Percentiles rank a stretch among this genome's conserved stretches.
These are phyloP conservation scores for Parnassius smintheus DNA, from an alignment of 2,888 invertebrate genomes.

Conservation along the genomic window DNA sequence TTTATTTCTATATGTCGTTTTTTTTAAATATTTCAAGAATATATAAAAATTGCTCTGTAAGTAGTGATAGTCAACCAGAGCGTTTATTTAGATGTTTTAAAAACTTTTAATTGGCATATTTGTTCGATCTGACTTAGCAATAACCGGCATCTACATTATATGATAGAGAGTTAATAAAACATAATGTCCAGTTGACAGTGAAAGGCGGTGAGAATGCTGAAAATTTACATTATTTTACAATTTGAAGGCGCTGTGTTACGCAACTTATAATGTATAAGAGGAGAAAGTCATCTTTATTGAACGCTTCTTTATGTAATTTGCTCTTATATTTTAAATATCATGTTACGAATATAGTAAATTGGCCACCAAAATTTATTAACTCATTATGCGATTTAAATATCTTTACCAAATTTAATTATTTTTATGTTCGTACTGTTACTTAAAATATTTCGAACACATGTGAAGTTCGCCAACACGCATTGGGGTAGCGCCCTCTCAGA, in stretches of 20 bases:
- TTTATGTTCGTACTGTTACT: too few species aligned
- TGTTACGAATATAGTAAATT: background rate
- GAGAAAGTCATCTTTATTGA: constrained; percentile 15
- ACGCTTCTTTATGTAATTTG: constrained; percentile 17
- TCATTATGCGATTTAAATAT: background rate
- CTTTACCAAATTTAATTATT: constrained; percentile 1
- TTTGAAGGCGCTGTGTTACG: constrained; percentile 13
- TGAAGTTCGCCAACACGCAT: too few species aligned
- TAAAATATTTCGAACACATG: too few species aligned
- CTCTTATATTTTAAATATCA: constrained; percentile 2
- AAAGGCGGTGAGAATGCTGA: constrained; percentile 15
- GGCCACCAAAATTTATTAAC: background rate
- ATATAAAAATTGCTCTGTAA: too few species aligned
- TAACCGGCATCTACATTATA: constrained; percentile 9
- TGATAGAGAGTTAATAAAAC: constrained; percentile 22
- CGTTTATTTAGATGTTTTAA: constrained; percentile 1
- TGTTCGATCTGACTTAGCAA: background rate
- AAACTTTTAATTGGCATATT: constrained; percentile 14
- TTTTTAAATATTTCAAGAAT: too few species aligned
- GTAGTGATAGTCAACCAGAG: background rate
- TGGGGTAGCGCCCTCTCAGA: too few species aligned
- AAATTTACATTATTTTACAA: constrained; percentile 22
- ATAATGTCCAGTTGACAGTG: constrained; percentile 22
- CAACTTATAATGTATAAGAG: constrained; percentile 1
- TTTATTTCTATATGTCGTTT: too few species aligned